A percentile compares a stretch with the other conserved stretches of the same genome.
These are phyloP conservation scores for Belgica antarctica DNA, from an alignment of 2,888 invertebrate genomes.

Conservation along the genomic window DNA sequence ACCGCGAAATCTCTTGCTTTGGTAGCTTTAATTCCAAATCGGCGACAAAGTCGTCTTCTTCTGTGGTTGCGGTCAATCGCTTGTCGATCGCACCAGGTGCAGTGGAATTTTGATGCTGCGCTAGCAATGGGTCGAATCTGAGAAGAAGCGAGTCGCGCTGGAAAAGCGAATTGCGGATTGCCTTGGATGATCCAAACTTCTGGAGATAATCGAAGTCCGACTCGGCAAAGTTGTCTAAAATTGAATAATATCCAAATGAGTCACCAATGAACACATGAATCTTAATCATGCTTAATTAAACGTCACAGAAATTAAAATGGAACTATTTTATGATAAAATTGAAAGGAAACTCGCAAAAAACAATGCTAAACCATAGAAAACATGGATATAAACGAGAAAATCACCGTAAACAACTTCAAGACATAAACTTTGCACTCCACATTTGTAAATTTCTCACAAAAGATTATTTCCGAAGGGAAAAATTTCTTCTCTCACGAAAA, in stretches of 20 bases:
- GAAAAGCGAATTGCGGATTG: background rate
- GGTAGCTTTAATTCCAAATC: slow-evolving; percentile 10
- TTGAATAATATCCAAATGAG: background rate
- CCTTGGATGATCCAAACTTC: background rate
- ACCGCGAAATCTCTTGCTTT: background rate
- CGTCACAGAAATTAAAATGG: background rate
- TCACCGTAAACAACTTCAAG: slow-evolving; percentile 7
- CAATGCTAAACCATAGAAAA: background rate
- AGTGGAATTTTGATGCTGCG: background rate
- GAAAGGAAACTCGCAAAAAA: background rate
- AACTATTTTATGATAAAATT: background rate
- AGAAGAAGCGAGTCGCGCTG: slow-evolving; percentile 31
- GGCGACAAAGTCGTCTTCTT: slow-evolving; percentile 22
- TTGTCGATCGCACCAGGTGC: too few species aligned
- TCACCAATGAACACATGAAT: background rate
- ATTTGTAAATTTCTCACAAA: background rate
- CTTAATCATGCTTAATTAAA: background rate
- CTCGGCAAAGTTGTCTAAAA: slow-evolving; percentile 27
- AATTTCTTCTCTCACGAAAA: slow-evolving; percentile 1
- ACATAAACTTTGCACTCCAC: slow-evolving; percentile 1
- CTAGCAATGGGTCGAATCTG: slow-evolving; percentile 34
- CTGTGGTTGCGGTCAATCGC: background rate
- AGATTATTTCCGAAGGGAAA: background rate
- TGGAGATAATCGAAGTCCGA: slow-evolving; percentile 36
- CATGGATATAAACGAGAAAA: background rate